Evolutionary conservation across 2,888 invertebrate species (phyloP).

Genomic region (Toxonevra muliebris): DNA sequence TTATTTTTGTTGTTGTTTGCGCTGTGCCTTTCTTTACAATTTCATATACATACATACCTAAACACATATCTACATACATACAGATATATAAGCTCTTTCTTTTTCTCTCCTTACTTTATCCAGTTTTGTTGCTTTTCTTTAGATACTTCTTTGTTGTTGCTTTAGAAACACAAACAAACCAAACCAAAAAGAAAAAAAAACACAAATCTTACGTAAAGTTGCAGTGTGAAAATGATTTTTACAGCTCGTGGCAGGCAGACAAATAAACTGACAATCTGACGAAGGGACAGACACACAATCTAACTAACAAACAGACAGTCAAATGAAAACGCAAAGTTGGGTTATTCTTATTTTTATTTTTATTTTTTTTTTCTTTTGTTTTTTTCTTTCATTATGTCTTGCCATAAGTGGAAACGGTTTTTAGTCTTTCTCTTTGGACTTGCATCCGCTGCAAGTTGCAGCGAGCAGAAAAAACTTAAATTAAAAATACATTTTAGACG

Average conservation of each 20-base stretch:
- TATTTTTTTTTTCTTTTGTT: too few species aligned
- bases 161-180: constrained; percentile 7
- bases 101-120: constrained; percentile 13
- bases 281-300: background rate
- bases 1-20: too few species aligned
- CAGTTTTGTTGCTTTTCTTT: constrained; percentile 23
- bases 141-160: background rate
- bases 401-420: too few species aligned
- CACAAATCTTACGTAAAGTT: constrained; percentile 1
- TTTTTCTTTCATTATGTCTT: too few species aligned
- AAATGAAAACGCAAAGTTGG: too few species aligned
- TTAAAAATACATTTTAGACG: too few species aligned
- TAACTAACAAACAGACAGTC: too few species aligned
- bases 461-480: too few species aligned
- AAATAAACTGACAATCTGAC: background rate
- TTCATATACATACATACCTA: constrained; percentile 1
- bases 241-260: constrained; percentile 17
- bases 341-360: too few species aligned
- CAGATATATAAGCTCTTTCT: background rate
- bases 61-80: too few species aligned
- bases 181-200: background rate
- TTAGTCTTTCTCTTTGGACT: too few species aligned
- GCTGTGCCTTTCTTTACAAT: background rate
- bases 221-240: constrained; percentile 32
- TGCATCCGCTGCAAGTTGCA: too few species aligned